A percentile compares a stretch with the other conserved stretches of the same genome.
Evolutionary conservation across 2,113 vertebrate genomes (phyloP).

Genomic region (Pelecanoides urinatrix): DNA sequence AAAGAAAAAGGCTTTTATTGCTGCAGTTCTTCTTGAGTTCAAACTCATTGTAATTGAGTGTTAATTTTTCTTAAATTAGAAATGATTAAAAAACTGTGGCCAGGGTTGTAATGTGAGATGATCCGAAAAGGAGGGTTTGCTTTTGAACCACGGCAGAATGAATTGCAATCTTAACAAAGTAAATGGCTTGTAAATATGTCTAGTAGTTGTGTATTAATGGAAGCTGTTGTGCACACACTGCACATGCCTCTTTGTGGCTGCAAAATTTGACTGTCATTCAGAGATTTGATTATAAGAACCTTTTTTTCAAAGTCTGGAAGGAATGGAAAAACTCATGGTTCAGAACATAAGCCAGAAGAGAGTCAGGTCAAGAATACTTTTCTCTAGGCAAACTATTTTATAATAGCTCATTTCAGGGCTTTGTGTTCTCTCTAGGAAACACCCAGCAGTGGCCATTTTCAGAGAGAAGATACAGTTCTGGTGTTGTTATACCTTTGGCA

Average conservation of each 20-base stretch:
- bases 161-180: not conserved
- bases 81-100: slow-evolving; percentile 7
- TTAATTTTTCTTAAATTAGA: slow-evolving; percentile 29
- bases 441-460: not conserved
- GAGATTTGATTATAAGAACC: not conserved
- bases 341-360: not conserved
- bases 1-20: not conserved
- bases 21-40: not conserved
- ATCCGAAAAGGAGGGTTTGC: not conserved
- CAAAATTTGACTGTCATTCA: not conserved
- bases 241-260: not conserved
- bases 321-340: not conserved
- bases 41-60: not conserved
- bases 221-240: not conserved
- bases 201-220: slow-evolving; percentile 1
- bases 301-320: not conserved
- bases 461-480: not conserved
- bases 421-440: not conserved
- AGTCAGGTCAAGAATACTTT: not conserved
- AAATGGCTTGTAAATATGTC: slow-evolving; percentile 41
- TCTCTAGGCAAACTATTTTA: not conserved
- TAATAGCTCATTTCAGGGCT: not conserved
- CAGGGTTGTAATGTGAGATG: not conserved
- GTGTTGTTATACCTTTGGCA: not conserved
- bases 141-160: not conserved